phyloP scores from a whole-genome alignment of 2,888 invertebrate species.

The Nycteola revayana region DNA sequence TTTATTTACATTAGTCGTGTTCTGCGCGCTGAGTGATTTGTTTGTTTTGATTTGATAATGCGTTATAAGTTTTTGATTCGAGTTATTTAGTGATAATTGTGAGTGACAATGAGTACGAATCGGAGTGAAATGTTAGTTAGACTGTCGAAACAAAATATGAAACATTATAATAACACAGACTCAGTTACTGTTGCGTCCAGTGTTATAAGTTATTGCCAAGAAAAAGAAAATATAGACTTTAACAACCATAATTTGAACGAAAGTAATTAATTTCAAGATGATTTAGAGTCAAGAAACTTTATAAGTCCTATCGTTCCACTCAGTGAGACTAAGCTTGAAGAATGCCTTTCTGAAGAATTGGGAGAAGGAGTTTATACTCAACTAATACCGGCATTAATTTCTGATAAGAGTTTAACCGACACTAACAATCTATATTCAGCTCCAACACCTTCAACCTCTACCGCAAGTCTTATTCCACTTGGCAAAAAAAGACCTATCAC shows the following conservation, averaged over 20 bases:
- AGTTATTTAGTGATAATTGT: constrained; percentile 5
- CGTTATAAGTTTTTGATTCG: constrained; percentile 1
- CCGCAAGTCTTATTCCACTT: not conserved
- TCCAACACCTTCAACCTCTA: constrained; percentile 2
- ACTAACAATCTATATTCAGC: not conserved
- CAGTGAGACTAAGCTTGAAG: constrained; percentile 6
- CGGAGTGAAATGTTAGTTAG: constrained; percentile 6
- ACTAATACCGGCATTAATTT: constrained; percentile 2
- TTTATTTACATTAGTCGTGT: constrained; percentile 2
- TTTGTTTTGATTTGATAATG: constrained; percentile 1
- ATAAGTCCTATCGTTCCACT: constrained; percentile 6
- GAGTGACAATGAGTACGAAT: constrained; percentile 6
- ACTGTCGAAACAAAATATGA: constrained; percentile 5
- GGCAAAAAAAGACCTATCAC: constrained; percentile 3
- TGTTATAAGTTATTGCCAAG: constrained; percentile 4
- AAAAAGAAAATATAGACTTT: constrained; percentile 5
- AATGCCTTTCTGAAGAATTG: constrained; percentile 6
- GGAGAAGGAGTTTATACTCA: constrained; percentile 3
- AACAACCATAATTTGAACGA: constrained; percentile 3
- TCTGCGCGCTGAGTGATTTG: constrained; percentile 1
- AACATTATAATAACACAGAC: constrained; percentile 5
- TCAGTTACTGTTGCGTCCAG: constrained; percentile 7
- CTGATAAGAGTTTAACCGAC: not conserved
- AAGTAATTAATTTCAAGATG: constrained; percentile 5
- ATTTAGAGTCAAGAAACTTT: constrained; percentile 4